These are phyloP conservation scores for Rosalia funebris DNA, from an alignment of 2,888 invertebrate species.

Conservation along the genomic window DNA sequence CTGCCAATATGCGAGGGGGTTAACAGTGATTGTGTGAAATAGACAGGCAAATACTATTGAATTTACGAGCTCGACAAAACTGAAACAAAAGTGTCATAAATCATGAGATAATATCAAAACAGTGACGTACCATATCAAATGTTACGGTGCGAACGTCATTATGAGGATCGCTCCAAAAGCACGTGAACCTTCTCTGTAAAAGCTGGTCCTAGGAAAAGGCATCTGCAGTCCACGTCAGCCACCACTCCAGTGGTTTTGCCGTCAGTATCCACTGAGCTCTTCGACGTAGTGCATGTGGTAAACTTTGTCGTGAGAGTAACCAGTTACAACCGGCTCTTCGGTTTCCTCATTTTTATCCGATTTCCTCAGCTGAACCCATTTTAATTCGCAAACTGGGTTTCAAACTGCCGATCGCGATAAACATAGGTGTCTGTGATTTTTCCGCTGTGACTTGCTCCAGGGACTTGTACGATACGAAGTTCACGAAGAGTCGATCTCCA, in stretches of 20 bases:
- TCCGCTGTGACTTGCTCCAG: constrained; percentile 35
- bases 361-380: constrained; percentile 1
- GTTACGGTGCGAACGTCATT: constrained; percentile 29
- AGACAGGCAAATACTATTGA: neutral
- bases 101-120: constrained; percentile 35
- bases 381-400: constrained; percentile 44
- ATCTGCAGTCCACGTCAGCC: constrained; percentile 50
- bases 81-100: constrained; percentile 34
- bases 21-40: neutral
- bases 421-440: constrained; percentile 41
- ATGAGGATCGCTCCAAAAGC: constrained; percentile 40
- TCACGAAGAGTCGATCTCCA: constrained; percentile 41
- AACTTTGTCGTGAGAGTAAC: constrained; percentile 32
- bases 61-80: constrained; percentile 15
- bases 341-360: constrained; percentile 32
- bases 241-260: constrained; percentile 43
- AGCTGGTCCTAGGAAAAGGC: constrained; percentile 52
- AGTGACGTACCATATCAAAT: constrained; percentile 31
- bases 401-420: constrained; percentile 31
- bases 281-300: constrained; percentile 44
- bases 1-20: no score
- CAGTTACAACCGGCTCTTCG: constrained; percentile 44
- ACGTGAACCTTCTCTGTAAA: constrained; percentile 55
- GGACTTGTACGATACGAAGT: constrained; percentile 36
- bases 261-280: constrained; percentile 53